These are phyloP conservation scores for Lasioglossum pauxillum DNA, from an alignment of 2,888 invertebrate species.

Conservation along the genomic window DNA sequence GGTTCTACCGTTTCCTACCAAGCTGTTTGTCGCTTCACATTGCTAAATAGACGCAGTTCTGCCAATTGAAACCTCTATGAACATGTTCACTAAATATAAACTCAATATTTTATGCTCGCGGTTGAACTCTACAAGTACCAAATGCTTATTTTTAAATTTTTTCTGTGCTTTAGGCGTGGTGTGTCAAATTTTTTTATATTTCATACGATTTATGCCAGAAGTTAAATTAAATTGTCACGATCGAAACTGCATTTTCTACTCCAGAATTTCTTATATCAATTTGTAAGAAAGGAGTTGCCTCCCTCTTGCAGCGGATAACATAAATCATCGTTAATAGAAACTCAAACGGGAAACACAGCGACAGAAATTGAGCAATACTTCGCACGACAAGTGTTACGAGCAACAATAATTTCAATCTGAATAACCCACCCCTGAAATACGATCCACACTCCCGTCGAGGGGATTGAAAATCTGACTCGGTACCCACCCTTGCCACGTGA, in stretches of 20 bases:
- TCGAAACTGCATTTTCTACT: neutral
- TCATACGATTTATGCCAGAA: too few relatives aligned
- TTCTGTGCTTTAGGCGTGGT: neutral
- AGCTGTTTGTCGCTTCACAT: neutral
- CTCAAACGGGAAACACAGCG: neutral
- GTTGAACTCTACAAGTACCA: neutral
- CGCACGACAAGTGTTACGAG: neutral
- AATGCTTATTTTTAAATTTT: neutral
- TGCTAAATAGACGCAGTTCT: neutral
- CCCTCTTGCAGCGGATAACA: neutral
- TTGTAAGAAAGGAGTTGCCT: neutral
- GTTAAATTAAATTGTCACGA: neutral
- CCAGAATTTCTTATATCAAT: neutral
- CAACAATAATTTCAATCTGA: neutral
- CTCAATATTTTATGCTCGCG: neutral
- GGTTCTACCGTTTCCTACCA: neutral
- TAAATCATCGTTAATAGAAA: neutral
- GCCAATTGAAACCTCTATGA: neutral
- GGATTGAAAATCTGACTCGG: neutral
- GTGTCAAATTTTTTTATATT: neutral
- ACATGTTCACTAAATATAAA: neutral
- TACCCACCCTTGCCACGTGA: constrained; percentile 16
- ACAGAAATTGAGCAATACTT: neutral
- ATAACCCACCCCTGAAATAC: neutral
- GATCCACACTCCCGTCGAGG: neutral